These are phyloP conservation scores for Tyto alba DNA, from an alignment of 2,113 vertebrate genomes.

Conservation along the genomic window DNA sequence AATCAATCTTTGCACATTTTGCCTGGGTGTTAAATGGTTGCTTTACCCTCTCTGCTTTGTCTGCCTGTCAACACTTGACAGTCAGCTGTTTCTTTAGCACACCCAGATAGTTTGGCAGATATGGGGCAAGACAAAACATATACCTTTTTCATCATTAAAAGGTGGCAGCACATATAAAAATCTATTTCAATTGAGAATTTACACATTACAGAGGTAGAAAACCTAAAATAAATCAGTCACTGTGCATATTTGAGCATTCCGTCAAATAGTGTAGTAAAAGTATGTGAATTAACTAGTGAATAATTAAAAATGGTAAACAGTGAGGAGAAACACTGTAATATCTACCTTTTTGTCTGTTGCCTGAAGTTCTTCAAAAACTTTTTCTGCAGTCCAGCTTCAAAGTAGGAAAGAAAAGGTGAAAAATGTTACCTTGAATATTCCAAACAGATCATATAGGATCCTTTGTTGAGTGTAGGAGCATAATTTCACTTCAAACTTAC, in stretches of 20 bases:
- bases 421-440: background rate
- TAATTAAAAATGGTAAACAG: background rate
- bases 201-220: background rate
- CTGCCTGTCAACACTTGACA: background rate
- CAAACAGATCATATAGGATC: background rate
- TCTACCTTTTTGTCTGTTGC: conserved; percentile 90
- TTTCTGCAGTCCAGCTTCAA: conserved; percentile 93
- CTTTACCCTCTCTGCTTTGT: background rate
- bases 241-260: background rate
- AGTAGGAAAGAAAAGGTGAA: conserved; percentile 9
- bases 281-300: background rate
- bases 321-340: background rate
- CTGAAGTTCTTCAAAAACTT: conserved; percentile 95
- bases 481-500: conserved; percentile 69
- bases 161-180: background rate
- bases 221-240: background rate
- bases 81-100: background rate
- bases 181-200: background rate
- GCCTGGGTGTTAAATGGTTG: background rate
- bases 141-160: background rate
- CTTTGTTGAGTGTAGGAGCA: background rate
- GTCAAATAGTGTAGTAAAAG: background rate
- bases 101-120: background rate
- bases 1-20: background rate
- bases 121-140: background rate